phyloP scores from a whole-genome alignment of 2,797 vertebrate species.

The Galagoides demidoff region DNA sequence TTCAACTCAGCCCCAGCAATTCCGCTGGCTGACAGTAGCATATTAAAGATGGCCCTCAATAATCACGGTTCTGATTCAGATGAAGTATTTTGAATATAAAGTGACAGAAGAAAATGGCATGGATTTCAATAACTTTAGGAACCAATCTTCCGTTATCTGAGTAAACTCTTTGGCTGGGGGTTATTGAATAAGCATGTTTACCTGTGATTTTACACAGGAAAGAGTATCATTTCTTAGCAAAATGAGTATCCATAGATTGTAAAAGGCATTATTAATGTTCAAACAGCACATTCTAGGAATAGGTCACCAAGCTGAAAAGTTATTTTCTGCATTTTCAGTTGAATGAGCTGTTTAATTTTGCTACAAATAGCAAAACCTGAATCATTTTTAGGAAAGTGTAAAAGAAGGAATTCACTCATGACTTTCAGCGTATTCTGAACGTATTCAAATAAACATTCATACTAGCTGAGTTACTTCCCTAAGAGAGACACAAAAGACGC shows the following conservation, averaged over 20 bases:
- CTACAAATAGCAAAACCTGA: constrained; percentile 65
- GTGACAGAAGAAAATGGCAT: constrained; percentile 52
- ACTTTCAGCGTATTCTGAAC: constrained; percentile 53
- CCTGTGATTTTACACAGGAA: constrained; percentile 75
- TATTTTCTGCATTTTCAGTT: constrained; percentile 74
- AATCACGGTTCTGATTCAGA: constrained; percentile 72
- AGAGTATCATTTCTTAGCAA: constrained; percentile 77
- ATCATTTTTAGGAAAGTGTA: constrained; percentile 52
- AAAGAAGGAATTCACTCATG: constrained; percentile 60
- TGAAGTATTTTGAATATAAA: constrained; percentile 73
- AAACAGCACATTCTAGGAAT: constrained; percentile 62
- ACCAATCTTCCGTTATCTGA: constrained; percentile 71
- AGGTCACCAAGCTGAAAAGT: constrained; percentile 68
- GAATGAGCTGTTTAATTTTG: constrained; percentile 72
- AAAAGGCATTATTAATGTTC: constrained; percentile 79
- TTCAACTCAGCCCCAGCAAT: constrained; percentile 58
- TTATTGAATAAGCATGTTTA: constrained; percentile 79
- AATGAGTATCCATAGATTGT: constrained; percentile 70
- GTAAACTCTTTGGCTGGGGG: constrained; percentile 57
- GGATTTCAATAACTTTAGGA: constrained; percentile 79
- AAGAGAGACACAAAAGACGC: background rate
- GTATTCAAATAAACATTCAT: constrained; percentile 64
- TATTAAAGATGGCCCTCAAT: constrained; percentile 61
- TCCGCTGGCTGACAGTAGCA: constrained; percentile 56
- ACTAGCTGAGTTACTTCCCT: background rate